A percentile compares a stretch with the other conserved stretches of the same genome.
phyloP scores from a whole-genome alignment of 1,140 invertebrate species.

The Frieseomelitta varia region DNA sequence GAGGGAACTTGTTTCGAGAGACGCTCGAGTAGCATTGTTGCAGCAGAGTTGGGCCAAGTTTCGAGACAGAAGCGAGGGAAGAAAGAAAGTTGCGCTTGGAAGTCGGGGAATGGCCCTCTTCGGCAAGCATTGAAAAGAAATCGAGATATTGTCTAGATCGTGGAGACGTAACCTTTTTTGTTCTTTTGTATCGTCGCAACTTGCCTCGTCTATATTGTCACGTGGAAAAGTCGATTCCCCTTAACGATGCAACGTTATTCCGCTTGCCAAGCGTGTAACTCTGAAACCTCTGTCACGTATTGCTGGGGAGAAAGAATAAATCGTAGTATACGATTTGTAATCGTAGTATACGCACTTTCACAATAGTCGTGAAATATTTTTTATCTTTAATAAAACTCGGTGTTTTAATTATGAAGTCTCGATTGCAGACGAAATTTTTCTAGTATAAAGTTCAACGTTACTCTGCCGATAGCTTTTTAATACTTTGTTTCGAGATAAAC shows the following conservation, averaged over 20 bases:
- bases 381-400: too few species aligned
- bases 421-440: too few species aligned
- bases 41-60: constrained; percentile 53
- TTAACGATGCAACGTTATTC: background rate
- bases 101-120: constrained; percentile 15
- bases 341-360: background rate
- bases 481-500: too few species aligned
- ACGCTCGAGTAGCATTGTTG: constrained; percentile 41
- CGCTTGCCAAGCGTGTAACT: background rate
- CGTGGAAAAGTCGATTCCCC: background rate
- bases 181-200: background rate
- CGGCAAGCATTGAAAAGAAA: background rate
- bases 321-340: background rate
- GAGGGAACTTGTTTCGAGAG: constrained; percentile 1
- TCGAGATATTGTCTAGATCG: constrained; percentile 26
- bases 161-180: background rate
- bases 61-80: constrained; percentile 29
- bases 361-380: too few species aligned
- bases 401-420: too few species aligned
- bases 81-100: constrained; percentile 44
- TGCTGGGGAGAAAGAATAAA: background rate
- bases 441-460: too few species aligned
- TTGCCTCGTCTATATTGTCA: background rate
- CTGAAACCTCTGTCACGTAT: constrained; percentile 3
- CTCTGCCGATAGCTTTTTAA: too few species aligned